Base-by-base conservation (phyloP, 2,113 vertebrate genomes). In the Crocuta crocuta region DNA sequence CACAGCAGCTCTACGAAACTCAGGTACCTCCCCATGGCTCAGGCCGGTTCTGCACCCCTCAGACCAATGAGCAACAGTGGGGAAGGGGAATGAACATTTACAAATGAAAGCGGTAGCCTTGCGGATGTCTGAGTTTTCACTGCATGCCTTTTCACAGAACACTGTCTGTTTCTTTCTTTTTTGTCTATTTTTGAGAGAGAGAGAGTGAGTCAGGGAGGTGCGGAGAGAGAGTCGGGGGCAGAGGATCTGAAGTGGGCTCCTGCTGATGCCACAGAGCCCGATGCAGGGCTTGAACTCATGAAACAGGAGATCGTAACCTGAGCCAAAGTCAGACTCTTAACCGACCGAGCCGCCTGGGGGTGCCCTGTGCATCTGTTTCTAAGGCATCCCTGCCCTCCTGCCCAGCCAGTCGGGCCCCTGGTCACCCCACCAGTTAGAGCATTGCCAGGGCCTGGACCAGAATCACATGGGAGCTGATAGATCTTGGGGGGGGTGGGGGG, bases 401-500 rank as follows among this genome's bases (percentile, higher is more conserved):
- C 17, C 76, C 16, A 13, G 4, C 6, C 39, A 80, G 12, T 28
- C 31, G 76, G 35, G 21, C 3, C 48, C 17, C 53, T 53, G 13
- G 5, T 58, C 5, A 15, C 13, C 19, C 21, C 8, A 5, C 13
- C 28, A 12, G 17, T 73, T 53, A 80, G 0, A 68, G 12, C 66
- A 71, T 43, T 74, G 15, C 31, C 17, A 17, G 33, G 5, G 48
- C 58, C 43, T 33, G 24, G 19, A 7, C 26, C n/a, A n/a, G 15
- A 85, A 48, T 61, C 65, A n/a, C 85, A 35, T 8, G 33, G 50
- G 4, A 11, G 15, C 1, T 2, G 58, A 8, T 16, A 33, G 58
- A 43, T 2, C 1, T 39, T 2, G 7, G 73, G 45, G 9, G 1
- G 26, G 2, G 12, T n/a, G 31, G 21, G 39, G 6, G 2, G 0